Evolutionary conservation across 2,888 invertebrate genomes (phyloP).

Genomic region (Brachyptera putata): DNA sequence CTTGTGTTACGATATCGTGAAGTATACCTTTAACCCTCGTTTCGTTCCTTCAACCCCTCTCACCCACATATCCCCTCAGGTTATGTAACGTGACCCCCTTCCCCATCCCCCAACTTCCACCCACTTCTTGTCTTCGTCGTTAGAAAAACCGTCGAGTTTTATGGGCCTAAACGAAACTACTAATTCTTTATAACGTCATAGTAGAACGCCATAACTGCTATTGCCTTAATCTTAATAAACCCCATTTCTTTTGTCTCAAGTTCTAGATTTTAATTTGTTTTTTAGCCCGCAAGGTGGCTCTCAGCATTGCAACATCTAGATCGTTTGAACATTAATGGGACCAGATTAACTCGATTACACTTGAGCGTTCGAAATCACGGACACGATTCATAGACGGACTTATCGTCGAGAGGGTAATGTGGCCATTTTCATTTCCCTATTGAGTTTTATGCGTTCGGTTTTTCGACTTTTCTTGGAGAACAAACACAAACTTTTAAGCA

Average conservation of each 20-base stretch:
- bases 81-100: too few species aligned
- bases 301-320: background rate
- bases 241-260: constrained; percentile 16
- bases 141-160: constrained; percentile 14
- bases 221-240: constrained; percentile 24
- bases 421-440: too few species aligned
- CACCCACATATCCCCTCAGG: too few species aligned
- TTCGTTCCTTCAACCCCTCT: background rate
- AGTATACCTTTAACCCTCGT: constrained; percentile 7
- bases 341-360: constrained; percentile 10
- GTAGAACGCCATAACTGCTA: constrained; percentile 22
- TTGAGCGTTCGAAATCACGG: background rate
- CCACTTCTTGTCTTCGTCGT: constrained; percentile 1
- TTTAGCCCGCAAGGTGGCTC: constrained; percentile 8
- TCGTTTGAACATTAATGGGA: constrained; percentile 13
- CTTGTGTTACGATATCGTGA: constrained; percentile 12
- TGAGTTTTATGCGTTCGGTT: too few species aligned
- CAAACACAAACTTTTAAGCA: too few species aligned
- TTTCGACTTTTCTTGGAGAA: too few species aligned
- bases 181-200: constrained; percentile 17
- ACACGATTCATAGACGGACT: background rate
- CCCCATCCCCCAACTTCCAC: background rate
- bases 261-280: constrained; percentile 22
- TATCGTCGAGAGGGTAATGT: too few species aligned
- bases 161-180: constrained; percentile 20